Base-by-base conservation (phyloP, 2,797 vertebrate genomes). In the Gymnodraco acuticeps region DNA sequence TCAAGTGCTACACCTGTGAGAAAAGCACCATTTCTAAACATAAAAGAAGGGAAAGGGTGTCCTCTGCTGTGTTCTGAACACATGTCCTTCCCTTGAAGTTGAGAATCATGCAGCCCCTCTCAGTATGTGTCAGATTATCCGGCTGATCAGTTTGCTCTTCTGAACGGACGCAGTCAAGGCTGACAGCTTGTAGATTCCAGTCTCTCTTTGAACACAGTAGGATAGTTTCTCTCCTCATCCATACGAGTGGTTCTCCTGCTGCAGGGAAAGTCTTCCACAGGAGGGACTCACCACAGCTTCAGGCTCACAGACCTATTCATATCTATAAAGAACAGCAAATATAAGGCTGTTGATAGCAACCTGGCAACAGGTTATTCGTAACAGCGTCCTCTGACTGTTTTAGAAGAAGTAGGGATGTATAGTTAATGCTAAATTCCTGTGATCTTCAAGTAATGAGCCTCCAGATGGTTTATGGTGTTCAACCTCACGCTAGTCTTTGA, bases 151-250 rank as follows among this genome's bases (percentile, higher is more conserved):
- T 72, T 69, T 51, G 12, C 52, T 52, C 65, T n/a, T 56, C 46
- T 56, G 43, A 68, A 59, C 6, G 4, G 67, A 64, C n/a, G 1
- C n/a, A 56, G 38, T 20, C 14, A 51, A 61, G 31, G 23, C 59
- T 65, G 56, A 63, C 71, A 45, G 46, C 20, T 50, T 66, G 62
- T 46, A 77, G 80, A 79, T 77, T 75, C 66, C 56, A 51, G 60
- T 12, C 19, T 55, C 54, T 60, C 75, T 83, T 72, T 85, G 65
- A 85, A 73, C 70, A 53, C 68, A 58, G 56, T 45, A 10, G 78
- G 72, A 67, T 19, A 50, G 31, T 61, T 62, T 3, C 20, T 53
- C 41, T 69, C 47, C 19, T 27, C 62, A 83, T 76, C 10, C 47
- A 85, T 78, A 42, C 54, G 33, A 56, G 2, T 13, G 15, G 20